Conservation (phyloP, 2,888 invertebrate genomes). For the Oxycera nigricornis region DNA sequence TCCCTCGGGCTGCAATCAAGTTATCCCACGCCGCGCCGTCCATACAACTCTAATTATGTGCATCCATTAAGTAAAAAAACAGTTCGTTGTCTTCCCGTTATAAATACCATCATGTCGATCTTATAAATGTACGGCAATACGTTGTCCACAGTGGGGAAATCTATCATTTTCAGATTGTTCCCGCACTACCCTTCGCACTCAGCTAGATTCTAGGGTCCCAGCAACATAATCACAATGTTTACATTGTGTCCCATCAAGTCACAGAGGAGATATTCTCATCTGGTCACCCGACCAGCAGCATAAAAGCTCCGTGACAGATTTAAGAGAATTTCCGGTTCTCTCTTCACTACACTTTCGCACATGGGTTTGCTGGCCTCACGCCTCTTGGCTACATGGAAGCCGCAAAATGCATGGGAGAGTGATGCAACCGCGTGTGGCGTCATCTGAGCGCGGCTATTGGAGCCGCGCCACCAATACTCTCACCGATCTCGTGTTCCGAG, state of each 20-base stretch:
- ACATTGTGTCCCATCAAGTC: background rate
- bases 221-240: background rate
- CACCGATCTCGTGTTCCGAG: background rate
- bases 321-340: background rate
- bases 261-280: background rate
- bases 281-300: constrained; percentile 2
- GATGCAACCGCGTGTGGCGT: constrained; percentile 30
- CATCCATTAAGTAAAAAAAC: background rate
- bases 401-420: constrained; percentile 22
- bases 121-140: background rate
- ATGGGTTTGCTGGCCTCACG: constrained; percentile 6
- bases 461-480: background rate
- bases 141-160: background rate
- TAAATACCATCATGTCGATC: background rate
- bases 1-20: background rate
- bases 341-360: constrained; percentile 3
- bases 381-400: background rate
- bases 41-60: constrained; percentile 12
- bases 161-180: background rate
- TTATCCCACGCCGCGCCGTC: background rate
- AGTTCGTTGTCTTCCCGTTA: constrained; percentile 22
- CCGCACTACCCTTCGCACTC: background rate
- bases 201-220: background rate
- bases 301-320: constrained; percentile 18
- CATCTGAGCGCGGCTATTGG: background rate